Base-by-base conservation (phyloP, 2,113 vertebrate species). In the Mola mola region DNA sequence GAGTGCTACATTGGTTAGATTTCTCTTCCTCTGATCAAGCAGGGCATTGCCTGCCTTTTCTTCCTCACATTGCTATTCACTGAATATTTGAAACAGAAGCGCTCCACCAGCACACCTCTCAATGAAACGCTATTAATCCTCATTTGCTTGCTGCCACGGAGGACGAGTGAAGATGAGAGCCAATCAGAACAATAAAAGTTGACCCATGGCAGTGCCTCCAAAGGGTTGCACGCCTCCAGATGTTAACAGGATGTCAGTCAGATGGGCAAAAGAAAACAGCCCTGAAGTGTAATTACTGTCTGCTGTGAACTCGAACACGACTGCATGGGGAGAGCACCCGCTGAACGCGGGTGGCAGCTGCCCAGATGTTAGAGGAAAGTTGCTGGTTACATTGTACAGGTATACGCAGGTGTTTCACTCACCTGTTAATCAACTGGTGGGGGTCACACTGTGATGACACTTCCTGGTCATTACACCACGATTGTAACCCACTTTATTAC, bases 211-310 rank as follows among this genome's bases (percentile, higher is more conserved):
- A 55, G 70, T 59, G 13, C 50, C 67, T 65, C 24, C n/a, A 17
- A 68, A 48, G 41, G 31, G 11, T 40, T 34, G 25, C 40, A 41
- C 51, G 64, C 79, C 75, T 82, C 58, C 70, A 63, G 77, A 57
- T 73, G 75, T 72, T 85, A 83, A 82, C 76, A 73, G 69, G 66
- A 55, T 65, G 81, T 76, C 80, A 84, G 74, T 85, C 80, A 83
- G 75, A 46, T 57, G 59, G 66, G 48, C 17, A 34, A 61, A 75
- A 68, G 66, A 62, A 74, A 68, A 44, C 60, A 46, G 58, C 74
- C 66, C 55, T 6, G 21, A 66, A 62, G 77, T 28, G 56, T 80
- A 75, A 78, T 83, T 78, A 86, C 42, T 56, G 49, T 66, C 42
- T 17, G 63, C 33, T 51, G 70, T 58, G 66, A 82, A 82, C 72